Conservation (phyloP, 2,888 invertebrate species). For the Drosophila gaucha region DNA sequence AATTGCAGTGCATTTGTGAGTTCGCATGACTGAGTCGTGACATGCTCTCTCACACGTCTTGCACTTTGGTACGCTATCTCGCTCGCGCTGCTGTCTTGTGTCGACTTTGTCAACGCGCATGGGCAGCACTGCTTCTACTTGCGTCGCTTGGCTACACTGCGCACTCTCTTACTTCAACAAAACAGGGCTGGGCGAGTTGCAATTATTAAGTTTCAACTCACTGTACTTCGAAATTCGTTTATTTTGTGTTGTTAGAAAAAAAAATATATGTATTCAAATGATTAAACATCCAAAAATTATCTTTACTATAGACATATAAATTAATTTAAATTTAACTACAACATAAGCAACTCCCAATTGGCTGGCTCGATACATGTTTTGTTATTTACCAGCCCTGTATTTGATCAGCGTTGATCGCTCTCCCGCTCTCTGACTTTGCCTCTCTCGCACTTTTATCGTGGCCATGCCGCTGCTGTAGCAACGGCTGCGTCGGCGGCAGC, state of each 20-base stretch:
- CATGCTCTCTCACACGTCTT: slow-evolving; percentile 14
- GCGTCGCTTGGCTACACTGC: slow-evolving; percentile 47
- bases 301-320: too few species aligned
- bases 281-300: too few species aligned
- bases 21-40: slow-evolving; percentile 11
- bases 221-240: neutral
- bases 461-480: slow-evolving; percentile 35
- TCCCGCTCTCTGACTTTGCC: slow-evolving; percentile 12
- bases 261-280: neutral
- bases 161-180: slow-evolving; percentile 26
- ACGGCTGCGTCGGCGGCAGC: slow-evolving; percentile 53
- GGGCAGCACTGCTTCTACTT: slow-evolving; percentile 52
- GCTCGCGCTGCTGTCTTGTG: slow-evolving; percentile 10
- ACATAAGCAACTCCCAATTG: slow-evolving; percentile 21
- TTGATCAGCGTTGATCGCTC: slow-evolving; percentile 34
- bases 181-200: slow-evolving; percentile 37
- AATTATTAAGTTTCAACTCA: neutral
- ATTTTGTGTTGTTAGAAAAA: neutral
- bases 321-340: neutral
- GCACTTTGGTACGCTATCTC: slow-evolving; percentile 16
- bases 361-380: slow-evolving; percentile 1
- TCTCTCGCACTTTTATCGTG: slow-evolving; percentile 38
- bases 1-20: slow-evolving; percentile 41
- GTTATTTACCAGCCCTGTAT: slow-evolving; percentile 37
- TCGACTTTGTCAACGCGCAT: slow-evolving; percentile 53